phyloP scores from a whole-genome alignment of 2,888 invertebrate species.

The Ischnura elegans region DNA sequence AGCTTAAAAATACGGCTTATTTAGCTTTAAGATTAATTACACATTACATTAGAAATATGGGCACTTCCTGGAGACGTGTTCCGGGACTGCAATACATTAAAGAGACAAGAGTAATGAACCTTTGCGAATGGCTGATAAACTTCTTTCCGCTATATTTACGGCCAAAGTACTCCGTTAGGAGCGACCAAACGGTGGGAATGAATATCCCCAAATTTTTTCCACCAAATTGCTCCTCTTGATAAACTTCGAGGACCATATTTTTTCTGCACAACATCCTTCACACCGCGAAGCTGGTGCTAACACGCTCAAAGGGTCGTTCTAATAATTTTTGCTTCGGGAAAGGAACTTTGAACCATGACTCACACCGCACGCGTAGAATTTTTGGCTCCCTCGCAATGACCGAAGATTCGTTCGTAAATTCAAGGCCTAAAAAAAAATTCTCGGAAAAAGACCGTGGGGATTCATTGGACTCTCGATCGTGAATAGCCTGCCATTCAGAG shows the following conservation, averaged over 20 bases:
- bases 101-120: no score
- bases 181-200: neutral
- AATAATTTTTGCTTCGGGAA: neutral
- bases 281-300: neutral
- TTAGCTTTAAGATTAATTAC: no score
- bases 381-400: neutral
- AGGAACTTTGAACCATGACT: neutral
- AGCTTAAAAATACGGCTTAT: no score
- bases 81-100: neutral
- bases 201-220: neutral
- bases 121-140: neutral
- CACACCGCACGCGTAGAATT: neutral
- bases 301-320: neutral
- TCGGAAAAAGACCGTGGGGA: neutral
- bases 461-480: neutral
- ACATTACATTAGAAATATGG: no score
- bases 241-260: neutral
- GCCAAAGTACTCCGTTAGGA: neutral
- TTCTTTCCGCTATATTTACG: neutral
- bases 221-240: neutral
- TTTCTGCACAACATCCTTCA: neutral
- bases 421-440: neutral
- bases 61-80: no score
- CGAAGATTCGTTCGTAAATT: no score
- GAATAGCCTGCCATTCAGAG: neutral